phyloP scores from a whole-genome alignment of 2,113 vertebrate species.

The Tachycineta bicolor region DNA sequence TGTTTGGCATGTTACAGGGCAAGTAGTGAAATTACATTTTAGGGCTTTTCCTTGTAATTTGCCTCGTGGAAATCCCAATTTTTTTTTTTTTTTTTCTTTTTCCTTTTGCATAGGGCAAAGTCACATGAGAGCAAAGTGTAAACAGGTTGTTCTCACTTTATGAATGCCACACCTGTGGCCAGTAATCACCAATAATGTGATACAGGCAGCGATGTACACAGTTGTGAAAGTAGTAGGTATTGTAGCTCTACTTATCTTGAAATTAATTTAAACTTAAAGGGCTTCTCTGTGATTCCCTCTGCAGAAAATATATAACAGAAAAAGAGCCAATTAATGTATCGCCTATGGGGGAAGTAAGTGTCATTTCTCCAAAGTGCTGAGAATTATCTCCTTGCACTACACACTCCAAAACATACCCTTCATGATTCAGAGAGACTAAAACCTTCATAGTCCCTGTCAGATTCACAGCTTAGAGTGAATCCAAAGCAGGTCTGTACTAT shows the following conservation, averaged over 20 bases:
- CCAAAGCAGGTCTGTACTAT: background rate
- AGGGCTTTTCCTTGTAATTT: slow-evolving; percentile 5
- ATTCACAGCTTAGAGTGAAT: background rate
- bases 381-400: background rate
- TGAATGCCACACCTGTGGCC: background rate
- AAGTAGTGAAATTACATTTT: background rate
- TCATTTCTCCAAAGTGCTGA: background rate
- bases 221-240: background rate
- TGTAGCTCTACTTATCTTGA: background rate
- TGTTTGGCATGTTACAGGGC: background rate
- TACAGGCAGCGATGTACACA: background rate
- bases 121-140: background rate
- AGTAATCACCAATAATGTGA: background rate
- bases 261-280: background rate
- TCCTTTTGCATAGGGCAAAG: background rate
- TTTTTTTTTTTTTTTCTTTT: background rate
- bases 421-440: background rate
- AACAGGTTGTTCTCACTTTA: background rate
- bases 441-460: background rate
- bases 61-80: background rate
- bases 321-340: background rate
- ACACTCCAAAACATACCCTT: background rate
- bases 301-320: background rate
- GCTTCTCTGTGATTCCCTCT: background rate
- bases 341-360: background rate